Percentiles rank a stretch among this genome's conserved stretches.
Evolutionary conservation across 2,113 vertebrate genomes (phyloP).

Genomic region (Clinocottus analis): DNA sequence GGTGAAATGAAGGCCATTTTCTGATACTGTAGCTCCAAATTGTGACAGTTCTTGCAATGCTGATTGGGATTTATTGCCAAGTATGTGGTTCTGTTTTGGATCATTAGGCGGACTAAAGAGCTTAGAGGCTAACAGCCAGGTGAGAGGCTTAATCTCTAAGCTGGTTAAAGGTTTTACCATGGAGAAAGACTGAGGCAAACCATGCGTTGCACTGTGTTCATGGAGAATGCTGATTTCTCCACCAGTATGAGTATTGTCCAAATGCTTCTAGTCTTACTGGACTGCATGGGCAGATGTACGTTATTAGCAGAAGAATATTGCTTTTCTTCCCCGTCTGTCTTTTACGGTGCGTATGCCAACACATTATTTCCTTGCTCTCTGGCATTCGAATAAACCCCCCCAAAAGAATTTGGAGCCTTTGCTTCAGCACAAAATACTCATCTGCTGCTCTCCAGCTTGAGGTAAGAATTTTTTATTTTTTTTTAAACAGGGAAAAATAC

Average conservation of each 20-base stretch:
- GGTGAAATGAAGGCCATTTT: background rate
- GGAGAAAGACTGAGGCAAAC: conserved; percentile 26
- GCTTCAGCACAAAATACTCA: background rate
- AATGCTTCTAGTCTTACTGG: conserved; percentile 6
- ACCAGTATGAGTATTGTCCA: background rate
- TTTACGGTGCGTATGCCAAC: background rate
- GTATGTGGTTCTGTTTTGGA: conserved; percentile 16
- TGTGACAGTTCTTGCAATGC: background rate
- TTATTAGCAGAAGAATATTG: background rate
- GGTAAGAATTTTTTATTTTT: too few species aligned
- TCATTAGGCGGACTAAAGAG: conserved; percentile 32
- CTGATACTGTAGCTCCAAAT: background rate
- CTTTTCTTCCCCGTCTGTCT: background rate
- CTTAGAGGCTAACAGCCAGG: conserved; percentile 36
- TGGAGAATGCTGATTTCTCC: conserved; percentile 2
- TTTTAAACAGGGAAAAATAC: too few species aligned
- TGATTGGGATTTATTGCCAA: conserved; percentile 7
- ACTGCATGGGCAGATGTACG: background rate
- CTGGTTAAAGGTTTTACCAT: conserved; percentile 43
- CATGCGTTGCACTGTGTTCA: conserved; percentile 14
- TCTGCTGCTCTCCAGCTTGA: background rate
- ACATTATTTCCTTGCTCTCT: background rate
- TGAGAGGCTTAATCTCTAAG: conserved; percentile 41
- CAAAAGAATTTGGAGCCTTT: too few species aligned
- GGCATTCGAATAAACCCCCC: conserved; percentile 13